Evolutionary conservation across 2,113 vertebrate genomes (phyloP).

Genomic region (Gavia stellata): DNA sequence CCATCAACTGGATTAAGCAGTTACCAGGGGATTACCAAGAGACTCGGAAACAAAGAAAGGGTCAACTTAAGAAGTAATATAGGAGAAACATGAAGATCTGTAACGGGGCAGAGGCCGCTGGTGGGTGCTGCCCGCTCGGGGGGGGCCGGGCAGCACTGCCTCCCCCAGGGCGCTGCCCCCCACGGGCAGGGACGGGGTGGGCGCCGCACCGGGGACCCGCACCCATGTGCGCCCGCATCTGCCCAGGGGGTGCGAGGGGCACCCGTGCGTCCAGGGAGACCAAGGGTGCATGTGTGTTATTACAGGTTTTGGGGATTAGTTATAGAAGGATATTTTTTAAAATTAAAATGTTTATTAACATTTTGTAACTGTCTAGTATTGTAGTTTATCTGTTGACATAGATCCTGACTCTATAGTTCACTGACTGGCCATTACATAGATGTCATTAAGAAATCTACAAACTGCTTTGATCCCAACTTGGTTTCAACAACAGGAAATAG

Average conservation of each 20-base stretch:
- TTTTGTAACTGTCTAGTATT: not conserved
- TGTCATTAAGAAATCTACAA: not conserved
- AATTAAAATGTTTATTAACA: not conserved
- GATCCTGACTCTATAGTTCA: not conserved
- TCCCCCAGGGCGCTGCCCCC: not conserved
- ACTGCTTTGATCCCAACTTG: not conserved
- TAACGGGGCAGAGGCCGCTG: not conserved
- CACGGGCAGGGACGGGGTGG: too few relatives aligned
- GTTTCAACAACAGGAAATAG: not conserved
- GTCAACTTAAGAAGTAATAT: not conserved
- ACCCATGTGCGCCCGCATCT: accelerated
- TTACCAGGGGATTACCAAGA: not conserved
- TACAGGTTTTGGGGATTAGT: accelerated
- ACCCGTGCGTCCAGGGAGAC: accelerated
- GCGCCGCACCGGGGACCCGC: too few relatives aligned
- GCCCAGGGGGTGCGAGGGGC: not conserved
- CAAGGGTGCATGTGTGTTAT: not conserved
- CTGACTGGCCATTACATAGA: not conserved
- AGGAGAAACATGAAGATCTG: not conserved
- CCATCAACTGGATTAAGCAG: not conserved
- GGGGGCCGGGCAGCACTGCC: accelerated
- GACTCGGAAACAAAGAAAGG: not conserved
- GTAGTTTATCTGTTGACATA: not conserved
- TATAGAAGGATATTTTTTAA: not conserved
- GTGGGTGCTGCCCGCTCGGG: too few relatives aligned